Evolutionary conservation across 2,797 vertebrate species (phyloP).

Genomic region (Neomorphus geoffroyi): DNA sequence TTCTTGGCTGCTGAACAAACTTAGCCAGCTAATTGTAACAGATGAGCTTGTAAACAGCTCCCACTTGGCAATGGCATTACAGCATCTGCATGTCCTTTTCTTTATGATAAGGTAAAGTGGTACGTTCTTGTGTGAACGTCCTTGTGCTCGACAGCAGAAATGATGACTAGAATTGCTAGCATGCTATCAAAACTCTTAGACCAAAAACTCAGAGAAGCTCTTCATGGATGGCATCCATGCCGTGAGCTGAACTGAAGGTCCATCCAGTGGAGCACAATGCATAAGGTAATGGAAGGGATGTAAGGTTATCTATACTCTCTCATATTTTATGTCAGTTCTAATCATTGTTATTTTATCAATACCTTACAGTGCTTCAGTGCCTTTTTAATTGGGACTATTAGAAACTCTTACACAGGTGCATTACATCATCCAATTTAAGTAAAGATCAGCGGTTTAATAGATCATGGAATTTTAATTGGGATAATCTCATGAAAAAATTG

Average conservation of each 20-base stretch:
- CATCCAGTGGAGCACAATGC: too few relatives aligned
- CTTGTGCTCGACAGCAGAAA: neutral
- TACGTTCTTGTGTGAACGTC: neutral
- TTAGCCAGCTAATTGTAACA: neutral
- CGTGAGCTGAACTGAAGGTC: too few relatives aligned
- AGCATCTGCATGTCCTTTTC: neutral
- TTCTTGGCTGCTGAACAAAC: neutral
- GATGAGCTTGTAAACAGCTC: neutral
- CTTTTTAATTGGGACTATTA: neutral
- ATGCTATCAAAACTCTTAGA: neutral
- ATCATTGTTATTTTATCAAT: neutral
- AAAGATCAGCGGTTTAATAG: neutral
- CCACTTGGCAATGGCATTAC: rapidly evolving
- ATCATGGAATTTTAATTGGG: neutral
- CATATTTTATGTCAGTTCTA: neutral
- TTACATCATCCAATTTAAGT: neutral
- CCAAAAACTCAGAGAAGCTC: too few relatives aligned
- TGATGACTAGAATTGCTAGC: neutral
- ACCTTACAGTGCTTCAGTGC: rapidly evolving
- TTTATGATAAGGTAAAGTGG: neutral
- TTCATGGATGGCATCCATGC: too few relatives aligned
- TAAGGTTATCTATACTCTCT: neutral
- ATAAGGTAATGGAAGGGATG: neutral
- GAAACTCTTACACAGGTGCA: neutral
- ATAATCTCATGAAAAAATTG: neutral